Conservation (phyloP, 23 tunicate genomes). For the Phallusia fumigata region DNA sequence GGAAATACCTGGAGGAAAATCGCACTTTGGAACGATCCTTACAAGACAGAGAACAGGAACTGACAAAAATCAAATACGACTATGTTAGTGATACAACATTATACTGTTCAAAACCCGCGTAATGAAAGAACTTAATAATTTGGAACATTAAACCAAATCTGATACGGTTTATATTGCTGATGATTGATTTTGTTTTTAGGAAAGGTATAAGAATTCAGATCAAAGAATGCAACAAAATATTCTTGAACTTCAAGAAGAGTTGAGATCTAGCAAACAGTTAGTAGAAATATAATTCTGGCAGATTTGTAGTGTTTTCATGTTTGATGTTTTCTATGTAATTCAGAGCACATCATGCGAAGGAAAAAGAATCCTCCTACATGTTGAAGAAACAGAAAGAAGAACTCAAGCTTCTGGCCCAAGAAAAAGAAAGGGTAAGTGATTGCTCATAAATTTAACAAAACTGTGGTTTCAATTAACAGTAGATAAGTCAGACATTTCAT, state of each 20-base stretch:
- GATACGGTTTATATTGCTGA: too few species aligned
- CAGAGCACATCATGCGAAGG: constrained; percentile 14
- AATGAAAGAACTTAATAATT: too few species aligned
- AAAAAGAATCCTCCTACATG: constrained; percentile 18
- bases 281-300: neutral
- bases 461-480: too few species aligned
- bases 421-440: constrained; percentile 25
- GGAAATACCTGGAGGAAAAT: constrained; percentile 9
- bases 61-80: constrained; percentile 31
- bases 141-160: too few species aligned
- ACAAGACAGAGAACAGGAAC: constrained; percentile 34
- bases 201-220: constrained; percentile 2
- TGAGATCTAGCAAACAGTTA: neutral
- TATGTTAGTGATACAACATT: too few species aligned
- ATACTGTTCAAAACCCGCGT: too few species aligned
- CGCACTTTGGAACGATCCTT: constrained; percentile 17
- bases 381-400: constrained; percentile 36
- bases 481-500: neutral
- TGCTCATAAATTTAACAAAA: too few species aligned
- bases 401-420: constrained; percentile 16
- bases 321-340: neutral
- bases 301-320: neutral
- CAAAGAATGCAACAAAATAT: neutral
- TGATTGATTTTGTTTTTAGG: neutral
- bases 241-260: constrained; percentile 1